These are phyloP conservation scores for Strix aluco DNA, from an alignment of 2,113 vertebrate species.

Conservation along the genomic window DNA sequence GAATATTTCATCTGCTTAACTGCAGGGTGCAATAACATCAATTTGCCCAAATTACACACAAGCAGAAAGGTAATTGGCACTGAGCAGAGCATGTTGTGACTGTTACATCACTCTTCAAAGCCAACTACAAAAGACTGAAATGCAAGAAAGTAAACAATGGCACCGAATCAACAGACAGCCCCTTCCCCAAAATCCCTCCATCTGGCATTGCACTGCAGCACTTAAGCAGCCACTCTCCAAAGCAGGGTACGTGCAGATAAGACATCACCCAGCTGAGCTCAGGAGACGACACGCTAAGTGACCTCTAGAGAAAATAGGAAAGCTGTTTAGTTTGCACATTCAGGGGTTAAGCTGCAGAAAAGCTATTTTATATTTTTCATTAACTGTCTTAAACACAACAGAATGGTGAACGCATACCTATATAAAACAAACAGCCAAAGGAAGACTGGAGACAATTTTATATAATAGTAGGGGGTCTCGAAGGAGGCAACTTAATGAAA, in stretches of 20 bases:
- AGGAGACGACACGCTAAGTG: background rate
- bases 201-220: conserved; percentile 43
- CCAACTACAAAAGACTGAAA: conserved; percentile 58
- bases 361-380: background rate
- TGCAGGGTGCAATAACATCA: conserved; percentile 45
- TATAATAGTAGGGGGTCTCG: background rate
- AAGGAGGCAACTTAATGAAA: background rate
- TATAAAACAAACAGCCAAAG: fast-evolving
- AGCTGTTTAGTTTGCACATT: background rate
- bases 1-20: conserved; percentile 42
- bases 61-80: conserved; percentile 55
- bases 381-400: background rate
- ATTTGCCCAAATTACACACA: conserved; percentile 49
- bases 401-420: background rate
- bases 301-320: background rate
- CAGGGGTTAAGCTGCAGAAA: background rate
- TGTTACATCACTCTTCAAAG: conserved; percentile 47
- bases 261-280: background rate
- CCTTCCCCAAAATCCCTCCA: conserved; percentile 65
- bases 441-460: background rate
- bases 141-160: conserved; percentile 71
- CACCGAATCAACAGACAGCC: conserved; percentile 50
- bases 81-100: conserved; percentile 44
- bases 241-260: background rate
- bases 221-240: background rate